Evolutionary conservation across 2,113 vertebrate genomes (phyloP).

Genomic region (Thunnus maccoyii): DNA sequence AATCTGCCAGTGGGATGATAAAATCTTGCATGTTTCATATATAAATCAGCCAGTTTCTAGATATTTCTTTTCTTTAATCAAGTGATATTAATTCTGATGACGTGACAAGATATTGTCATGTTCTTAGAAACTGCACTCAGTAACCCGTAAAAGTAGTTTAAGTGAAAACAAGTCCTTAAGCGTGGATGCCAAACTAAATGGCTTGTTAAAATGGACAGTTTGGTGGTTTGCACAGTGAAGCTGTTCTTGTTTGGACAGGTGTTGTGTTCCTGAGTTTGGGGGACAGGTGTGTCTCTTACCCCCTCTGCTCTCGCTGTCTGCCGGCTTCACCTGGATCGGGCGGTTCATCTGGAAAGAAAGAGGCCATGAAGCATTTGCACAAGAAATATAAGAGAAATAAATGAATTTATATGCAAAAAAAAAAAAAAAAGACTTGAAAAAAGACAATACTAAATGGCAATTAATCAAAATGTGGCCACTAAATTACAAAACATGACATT

Average conservation of each 20-base stretch:
- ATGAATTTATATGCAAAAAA: background rate
- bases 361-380: background rate
- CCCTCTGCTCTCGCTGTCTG: conserved; percentile 90
- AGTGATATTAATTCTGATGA: background rate
- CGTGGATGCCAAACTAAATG: background rate
- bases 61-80: background rate
- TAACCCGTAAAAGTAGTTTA: no score
- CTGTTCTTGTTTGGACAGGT: conserved; percentile 63
- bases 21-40: background rate
- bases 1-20: background rate
- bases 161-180: background rate
- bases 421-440: no score
- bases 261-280: conserved; percentile 63
- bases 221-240: background rate
- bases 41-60: background rate
- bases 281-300: conserved; percentile 81
- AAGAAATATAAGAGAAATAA: background rate
- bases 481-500: background rate
- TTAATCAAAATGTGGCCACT: background rate
- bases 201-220: background rate
- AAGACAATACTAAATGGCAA: background rate
- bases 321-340: conserved; percentile 90
- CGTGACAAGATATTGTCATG: background rate
- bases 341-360: conserved; percentile 86
- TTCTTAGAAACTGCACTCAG: background rate